Evolutionary conservation across 2,797 vertebrate species (phyloP).

Genomic region (Tragopan temminckii): DNA sequence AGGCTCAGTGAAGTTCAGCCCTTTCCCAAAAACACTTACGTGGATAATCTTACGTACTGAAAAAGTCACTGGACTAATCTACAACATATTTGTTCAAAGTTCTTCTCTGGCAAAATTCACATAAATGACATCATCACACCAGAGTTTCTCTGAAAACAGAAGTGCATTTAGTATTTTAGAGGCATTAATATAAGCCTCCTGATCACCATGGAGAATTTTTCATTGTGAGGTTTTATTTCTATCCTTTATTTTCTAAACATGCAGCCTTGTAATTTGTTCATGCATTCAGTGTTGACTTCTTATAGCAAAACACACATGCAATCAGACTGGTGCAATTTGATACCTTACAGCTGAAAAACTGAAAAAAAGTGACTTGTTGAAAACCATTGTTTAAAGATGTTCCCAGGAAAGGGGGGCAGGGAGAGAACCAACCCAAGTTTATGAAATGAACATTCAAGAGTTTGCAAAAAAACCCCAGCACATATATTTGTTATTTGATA

Average conservation of each 20-base stretch:
- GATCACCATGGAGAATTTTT: background rate
- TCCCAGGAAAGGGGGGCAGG: conserved; percentile 39
- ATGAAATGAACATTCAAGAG: background rate
- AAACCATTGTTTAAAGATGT: conserved; percentile 63
- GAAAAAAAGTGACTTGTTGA: conserved; percentile 33
- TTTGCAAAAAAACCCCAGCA: background rate
- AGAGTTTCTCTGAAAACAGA: conserved; percentile 23
- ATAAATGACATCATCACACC: conserved; percentile 1
- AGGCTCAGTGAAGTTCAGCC: conserved; percentile 1
- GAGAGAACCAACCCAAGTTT: background rate
- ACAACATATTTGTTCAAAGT: conserved; percentile 42
- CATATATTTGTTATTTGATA: background rate
- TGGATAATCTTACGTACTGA: conserved; percentile 24
- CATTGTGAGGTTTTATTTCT: background rate
- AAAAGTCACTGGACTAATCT: conserved; percentile 39
- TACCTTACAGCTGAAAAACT: conserved; percentile 34
- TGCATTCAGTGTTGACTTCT: conserved; percentile 33
- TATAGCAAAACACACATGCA: conserved; percentile 48
- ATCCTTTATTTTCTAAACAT: background rate
- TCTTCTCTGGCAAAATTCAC: conserved; percentile 30
- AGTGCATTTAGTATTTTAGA: background rate
- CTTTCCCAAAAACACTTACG: conserved; percentile 17
- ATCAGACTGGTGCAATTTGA: conserved; percentile 41
- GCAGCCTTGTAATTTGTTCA: background rate
- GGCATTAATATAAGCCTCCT: background rate